Conservation (phyloP, 2,113 vertebrate species). For the Nettapus auritus region DNA sequence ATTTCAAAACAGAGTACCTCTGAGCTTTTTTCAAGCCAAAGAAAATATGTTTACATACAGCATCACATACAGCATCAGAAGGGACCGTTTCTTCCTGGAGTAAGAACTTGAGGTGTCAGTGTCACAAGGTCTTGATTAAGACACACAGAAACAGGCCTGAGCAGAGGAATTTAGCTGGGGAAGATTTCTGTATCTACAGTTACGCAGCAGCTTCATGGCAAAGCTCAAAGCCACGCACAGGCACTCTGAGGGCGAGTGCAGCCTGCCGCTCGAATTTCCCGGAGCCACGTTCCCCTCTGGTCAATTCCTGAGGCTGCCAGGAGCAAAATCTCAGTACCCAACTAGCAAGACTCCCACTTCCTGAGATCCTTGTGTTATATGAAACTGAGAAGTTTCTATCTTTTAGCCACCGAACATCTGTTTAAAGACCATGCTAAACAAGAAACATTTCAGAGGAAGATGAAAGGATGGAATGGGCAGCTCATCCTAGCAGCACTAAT, state of each 20-base stretch:
- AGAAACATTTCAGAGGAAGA: not conserved
- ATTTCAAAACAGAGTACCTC: not conserved
- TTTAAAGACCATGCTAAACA: not conserved
- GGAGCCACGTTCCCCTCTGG: not conserved
- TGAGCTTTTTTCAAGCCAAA: not conserved
- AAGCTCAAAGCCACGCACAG: not conserved
- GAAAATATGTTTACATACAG: not conserved
- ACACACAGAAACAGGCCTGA: not conserved
- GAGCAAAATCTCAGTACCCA: not conserved
- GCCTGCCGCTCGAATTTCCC: accelerated
- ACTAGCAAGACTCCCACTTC: not conserved
- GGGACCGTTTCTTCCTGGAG: not conserved
- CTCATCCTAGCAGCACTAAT: not conserved
- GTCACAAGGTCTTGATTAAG: too few species aligned
- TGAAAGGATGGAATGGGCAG: not conserved
- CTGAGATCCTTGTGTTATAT: not conserved
- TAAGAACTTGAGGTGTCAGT: not conserved
- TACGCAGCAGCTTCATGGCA: not conserved
- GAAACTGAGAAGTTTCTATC: not conserved
- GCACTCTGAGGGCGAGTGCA: not conserved
- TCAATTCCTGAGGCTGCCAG: not conserved
- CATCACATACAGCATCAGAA: not conserved
- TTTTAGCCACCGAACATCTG: not conserved
- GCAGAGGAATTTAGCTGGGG: not conserved
- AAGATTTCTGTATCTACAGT: not conserved